Base-by-base conservation (phyloP, 2,797 vertebrate species). In the Rhadinocentrus ornatus region DNA sequence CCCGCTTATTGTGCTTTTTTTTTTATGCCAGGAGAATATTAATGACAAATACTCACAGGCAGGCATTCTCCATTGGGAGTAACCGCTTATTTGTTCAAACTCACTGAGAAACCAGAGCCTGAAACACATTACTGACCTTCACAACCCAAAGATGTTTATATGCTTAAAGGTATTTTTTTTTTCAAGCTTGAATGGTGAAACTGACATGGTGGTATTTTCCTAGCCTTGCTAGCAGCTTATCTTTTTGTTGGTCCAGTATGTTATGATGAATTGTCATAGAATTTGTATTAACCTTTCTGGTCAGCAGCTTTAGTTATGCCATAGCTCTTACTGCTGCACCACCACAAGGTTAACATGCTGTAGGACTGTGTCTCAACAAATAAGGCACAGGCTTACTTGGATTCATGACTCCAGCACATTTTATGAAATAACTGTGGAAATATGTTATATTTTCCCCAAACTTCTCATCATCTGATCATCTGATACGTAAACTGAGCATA, bases 1-100 rank as follows among this genome's bases (percentile, higher is more conserved):
- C 72, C 68, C 53, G 75, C 72, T 53, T 59, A 68, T 78, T 76
- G 35, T 18, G 79, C 59, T 69, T 78, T 78, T 66, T 66, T 69
- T 66, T 83, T 82, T 56, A 81, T 68, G 76, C 62, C 72, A 75
- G 68, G 58, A 83, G 84, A 88, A 82, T 85, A 73, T 77, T 71
- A 82, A 84, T 69, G 62, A 73, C 27, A 72, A 32, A 78, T 79
- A 73, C 57, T 70, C 65, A 50, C 56, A 81, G 75, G 71, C 67
- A 52, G 66, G 41, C 52, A 48, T 73, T 41, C 44, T 71, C 73
- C 48, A n/a, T 13, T 56, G 81, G 71, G 78, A 76, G 34, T 10
- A n/a, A 62, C 55, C 48, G 67, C 73, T 71, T 77, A 66, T 86
- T 88, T 83, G 76, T 82, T 77, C n/a, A 69, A 69, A 66, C 78